phyloP scores from a whole-genome alignment of 2,888 invertebrate genomes.

The Nematopogon swammerdamellus region DNA sequence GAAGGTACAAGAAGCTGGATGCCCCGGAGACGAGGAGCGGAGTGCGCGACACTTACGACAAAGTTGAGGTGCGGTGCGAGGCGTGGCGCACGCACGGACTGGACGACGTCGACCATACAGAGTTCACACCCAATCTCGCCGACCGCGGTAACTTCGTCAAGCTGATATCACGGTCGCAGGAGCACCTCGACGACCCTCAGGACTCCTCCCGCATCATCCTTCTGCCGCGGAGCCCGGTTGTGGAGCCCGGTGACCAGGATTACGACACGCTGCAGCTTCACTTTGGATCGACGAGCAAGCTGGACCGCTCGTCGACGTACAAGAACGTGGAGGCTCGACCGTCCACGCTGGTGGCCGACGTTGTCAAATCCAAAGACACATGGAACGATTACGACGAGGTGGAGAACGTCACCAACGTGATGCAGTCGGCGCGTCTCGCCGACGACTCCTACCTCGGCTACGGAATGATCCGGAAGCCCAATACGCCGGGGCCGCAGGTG shows the following conservation, averaged over 20 bases:
- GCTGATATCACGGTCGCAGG: constrained; percentile 49
- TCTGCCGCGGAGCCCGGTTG: constrained; percentile 37
- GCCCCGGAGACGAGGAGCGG: constrained; percentile 49
- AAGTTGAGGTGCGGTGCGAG: constrained; percentile 71
- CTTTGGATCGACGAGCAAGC: constrained; percentile 72
- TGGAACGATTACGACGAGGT: constrained; percentile 80
- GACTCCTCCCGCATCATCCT: constrained; percentile 55
- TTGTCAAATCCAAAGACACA: constrained; percentile 43
- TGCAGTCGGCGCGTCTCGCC: constrained; percentile 68
- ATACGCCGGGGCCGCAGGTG: constrained; percentile 51
- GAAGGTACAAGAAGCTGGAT: constrained; percentile 51
- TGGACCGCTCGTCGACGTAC: constrained; percentile 61
- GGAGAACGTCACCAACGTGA: constrained; percentile 61
- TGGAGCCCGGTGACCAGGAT: constrained; percentile 55
- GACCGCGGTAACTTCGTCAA: constrained; percentile 47
- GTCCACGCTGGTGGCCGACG: constrained; percentile 43
- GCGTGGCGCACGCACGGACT: constrained; percentile 81
- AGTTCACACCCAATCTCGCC: constrained; percentile 48
- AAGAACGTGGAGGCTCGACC: constrained; percentile 66
- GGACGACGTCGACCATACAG: constrained; percentile 69
- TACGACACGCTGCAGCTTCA: constrained; percentile 76
- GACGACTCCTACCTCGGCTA: constrained; percentile 81
- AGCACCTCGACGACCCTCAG: constrained; percentile 41
- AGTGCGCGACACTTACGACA: constrained; percentile 65
- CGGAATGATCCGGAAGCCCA: constrained; percentile 70